Evolutionary conservation across 2,797 vertebrate genomes (phyloP).

Genomic region (Orientallactaga sibirica): DNA sequence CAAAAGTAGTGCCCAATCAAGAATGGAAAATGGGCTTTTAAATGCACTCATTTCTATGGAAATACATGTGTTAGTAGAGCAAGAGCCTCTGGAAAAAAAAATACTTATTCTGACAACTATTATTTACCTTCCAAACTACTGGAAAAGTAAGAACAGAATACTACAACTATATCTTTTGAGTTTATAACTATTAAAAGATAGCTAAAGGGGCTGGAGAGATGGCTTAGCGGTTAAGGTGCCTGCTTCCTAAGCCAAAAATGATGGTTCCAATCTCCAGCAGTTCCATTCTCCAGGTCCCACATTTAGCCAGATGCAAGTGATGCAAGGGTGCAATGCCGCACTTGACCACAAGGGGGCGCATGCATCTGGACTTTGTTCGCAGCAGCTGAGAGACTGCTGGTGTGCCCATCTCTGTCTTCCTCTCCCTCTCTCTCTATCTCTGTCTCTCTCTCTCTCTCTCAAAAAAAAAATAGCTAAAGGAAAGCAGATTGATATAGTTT

Average conservation of each 20-base stretch:
- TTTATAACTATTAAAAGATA: background rate
- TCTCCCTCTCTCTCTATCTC: no score
- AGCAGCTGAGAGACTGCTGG: no score
- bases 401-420: no score
- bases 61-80: background rate
- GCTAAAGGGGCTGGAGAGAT: background rate
- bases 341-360: no score
- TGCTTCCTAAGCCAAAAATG: no score
- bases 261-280: no score
- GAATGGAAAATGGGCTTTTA: background rate
- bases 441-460: no score
- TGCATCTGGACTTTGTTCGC: no score
- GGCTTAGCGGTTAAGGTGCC: no score
- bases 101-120: background rate
- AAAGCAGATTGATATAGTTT: background rate
- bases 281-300: no score
- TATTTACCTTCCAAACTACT: background rate
- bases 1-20: conserved; percentile 4
- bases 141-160: conserved; percentile 27
- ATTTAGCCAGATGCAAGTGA: no score
- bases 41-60: background rate
- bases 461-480: background rate
- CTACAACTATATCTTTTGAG: background rate
- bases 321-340: no score
- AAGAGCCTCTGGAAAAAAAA: background rate